Evolutionary conservation across 2,797 vertebrate species (phyloP).

Genomic region (Lepus townsendii): DNA sequence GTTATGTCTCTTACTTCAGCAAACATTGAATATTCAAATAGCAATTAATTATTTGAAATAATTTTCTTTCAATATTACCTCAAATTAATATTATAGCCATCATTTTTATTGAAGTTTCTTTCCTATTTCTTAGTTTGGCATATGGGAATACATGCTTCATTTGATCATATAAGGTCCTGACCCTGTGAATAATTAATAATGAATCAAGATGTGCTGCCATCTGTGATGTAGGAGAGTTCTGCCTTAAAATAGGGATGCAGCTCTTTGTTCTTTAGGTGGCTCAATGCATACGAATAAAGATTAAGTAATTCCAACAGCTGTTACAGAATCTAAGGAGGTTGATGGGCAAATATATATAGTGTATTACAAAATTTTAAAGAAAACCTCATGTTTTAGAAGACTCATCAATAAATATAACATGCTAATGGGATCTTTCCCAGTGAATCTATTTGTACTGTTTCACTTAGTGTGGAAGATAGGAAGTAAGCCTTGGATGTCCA

Average conservation of each 20-base stretch:
- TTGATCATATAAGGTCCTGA: background rate
- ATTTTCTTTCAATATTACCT: background rate
- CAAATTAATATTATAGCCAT: background rate
- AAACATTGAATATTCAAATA: constrained; percentile 36
- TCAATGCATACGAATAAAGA: background rate
- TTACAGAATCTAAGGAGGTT: background rate
- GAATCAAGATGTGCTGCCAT: background rate
- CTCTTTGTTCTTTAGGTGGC: background rate
- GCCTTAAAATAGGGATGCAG: background rate
- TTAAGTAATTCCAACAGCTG: background rate
- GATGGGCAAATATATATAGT: background rate
- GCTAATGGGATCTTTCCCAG: background rate
- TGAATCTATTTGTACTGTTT: background rate
- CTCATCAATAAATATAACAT: background rate
- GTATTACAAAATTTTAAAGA: background rate
- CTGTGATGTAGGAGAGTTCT: background rate
- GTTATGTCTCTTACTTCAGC: constrained; percentile 11
- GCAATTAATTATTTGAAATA: background rate
- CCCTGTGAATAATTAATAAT: background rate
- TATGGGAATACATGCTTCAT: background rate
- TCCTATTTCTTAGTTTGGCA: background rate
- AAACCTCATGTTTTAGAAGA: background rate
- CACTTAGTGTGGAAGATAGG: background rate
- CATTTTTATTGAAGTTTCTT: constrained; percentile 23
- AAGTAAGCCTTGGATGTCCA: background rate